These are phyloP conservation scores for Neoniphon sammara DNA, from an alignment of 2,797 vertebrate species.

Conservation along the genomic window DNA sequence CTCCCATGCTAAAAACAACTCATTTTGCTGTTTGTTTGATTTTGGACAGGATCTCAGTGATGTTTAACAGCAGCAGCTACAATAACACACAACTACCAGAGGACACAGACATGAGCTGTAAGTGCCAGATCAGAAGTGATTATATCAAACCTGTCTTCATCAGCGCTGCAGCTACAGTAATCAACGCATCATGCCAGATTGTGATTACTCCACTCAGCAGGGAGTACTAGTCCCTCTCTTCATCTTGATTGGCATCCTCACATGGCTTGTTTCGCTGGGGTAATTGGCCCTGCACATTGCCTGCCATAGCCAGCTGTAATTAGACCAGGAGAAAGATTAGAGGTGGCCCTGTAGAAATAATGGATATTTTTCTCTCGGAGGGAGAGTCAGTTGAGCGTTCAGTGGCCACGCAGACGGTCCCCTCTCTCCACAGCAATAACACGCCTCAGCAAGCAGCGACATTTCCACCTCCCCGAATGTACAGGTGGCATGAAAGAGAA, in stretches of 20 bases:
- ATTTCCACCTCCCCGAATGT: constrained; percentile 49
- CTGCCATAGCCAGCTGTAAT: constrained; percentile 61
- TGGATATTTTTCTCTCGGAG: constrained; percentile 19
- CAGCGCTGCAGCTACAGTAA: constrained; percentile 63
- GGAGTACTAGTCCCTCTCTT: constrained; percentile 58
- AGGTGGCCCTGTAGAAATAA: constrained; percentile 49
- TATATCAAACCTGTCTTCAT: constrained; percentile 63
- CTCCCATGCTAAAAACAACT: not conserved
- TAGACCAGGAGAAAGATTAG: constrained; percentile 61
- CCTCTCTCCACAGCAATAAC: constrained; percentile 59
- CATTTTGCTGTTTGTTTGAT: constrained; percentile 31
- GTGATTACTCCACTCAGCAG: constrained; percentile 65
- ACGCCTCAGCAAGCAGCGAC: constrained; percentile 48
- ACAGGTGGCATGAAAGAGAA: constrained; percentile 31
- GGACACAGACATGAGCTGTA: constrained; percentile 28
- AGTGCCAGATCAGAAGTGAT: constrained; percentile 41
- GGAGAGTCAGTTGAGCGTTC: constrained; percentile 47
- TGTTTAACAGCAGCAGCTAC: constrained; percentile 14
- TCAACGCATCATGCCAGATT: constrained; percentile 68
- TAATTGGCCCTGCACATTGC: constrained; percentile 67
- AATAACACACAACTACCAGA: constrained; percentile 10
- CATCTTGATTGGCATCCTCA: constrained; percentile 73
- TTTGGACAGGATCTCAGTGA: constrained; percentile 18
- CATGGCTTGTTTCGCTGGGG: constrained; percentile 68
- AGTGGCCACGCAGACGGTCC: constrained; percentile 34